phyloP scores from a whole-genome alignment of 2,888 invertebrate species.

The Andricus curvator region DNA sequence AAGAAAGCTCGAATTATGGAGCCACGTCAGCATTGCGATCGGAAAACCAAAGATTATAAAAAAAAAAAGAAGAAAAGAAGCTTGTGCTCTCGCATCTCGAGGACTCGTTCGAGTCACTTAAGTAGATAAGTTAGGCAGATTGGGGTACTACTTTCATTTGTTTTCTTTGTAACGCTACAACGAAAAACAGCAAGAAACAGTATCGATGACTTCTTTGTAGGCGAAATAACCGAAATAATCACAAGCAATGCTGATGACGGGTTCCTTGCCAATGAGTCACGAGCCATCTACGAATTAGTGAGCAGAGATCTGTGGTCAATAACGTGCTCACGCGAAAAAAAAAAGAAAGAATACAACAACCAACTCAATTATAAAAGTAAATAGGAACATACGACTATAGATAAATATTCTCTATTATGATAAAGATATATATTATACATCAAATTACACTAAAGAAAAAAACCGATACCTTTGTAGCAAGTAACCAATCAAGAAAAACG shows the following conservation, averaged over 20 bases:
- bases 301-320: slow-evolving; percentile 60
- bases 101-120: slow-evolving; percentile 44
- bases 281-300: slow-evolving; percentile 55
- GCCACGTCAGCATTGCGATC: slow-evolving; percentile 24
- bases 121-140: neutral
- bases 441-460: slow-evolving; percentile 46
- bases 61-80: slow-evolving; percentile 43
- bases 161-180: slow-evolving; percentile 50
- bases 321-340: slow-evolving; percentile 58
- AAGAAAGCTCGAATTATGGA: neutral
- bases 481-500: slow-evolving; percentile 59
- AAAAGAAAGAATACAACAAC: slow-evolving; percentile 31
- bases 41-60: slow-evolving; percentile 40
- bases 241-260: slow-evolving; percentile 59
- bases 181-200: slow-evolving; percentile 42
- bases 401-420: slow-evolving; percentile 61
- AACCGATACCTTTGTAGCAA: slow-evolving; percentile 63
- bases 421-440: slow-evolving; percentile 52
- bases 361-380: slow-evolving; percentile 60
- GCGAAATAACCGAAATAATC: slow-evolving; percentile 29
- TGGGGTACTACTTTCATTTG: slow-evolving; percentile 41
- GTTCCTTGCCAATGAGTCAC: slow-evolving; percentile 57
- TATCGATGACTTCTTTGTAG: slow-evolving; percentile 14
- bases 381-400: slow-evolving; percentile 59
- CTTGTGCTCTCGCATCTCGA: slow-evolving; percentile 50